Evolutionary conservation across 2,113 vertebrate genomes (phyloP).

Genomic region (Anguilla rostrata): DNA sequence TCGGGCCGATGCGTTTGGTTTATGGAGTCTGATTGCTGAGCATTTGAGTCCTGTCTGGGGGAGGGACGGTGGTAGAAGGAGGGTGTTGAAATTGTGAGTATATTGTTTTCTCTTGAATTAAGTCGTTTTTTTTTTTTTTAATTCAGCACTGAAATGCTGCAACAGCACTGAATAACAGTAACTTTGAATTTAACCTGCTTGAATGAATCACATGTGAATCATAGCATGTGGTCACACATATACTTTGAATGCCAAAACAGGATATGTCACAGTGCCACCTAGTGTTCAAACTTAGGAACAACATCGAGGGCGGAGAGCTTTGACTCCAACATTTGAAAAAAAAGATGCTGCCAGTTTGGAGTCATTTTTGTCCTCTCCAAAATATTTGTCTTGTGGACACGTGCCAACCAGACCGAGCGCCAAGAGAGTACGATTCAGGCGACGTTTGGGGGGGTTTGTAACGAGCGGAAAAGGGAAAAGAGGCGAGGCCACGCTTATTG

Average conservation of each 20-base stretch:
- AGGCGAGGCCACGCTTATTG: background rate
- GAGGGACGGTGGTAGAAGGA: background rate
- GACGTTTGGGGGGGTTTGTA: background rate
- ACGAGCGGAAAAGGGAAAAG: constrained; percentile 3
- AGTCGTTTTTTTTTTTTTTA: background rate
- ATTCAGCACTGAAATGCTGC: background rate
- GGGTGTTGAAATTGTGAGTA: background rate
- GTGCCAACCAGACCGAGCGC: background rate
- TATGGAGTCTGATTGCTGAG: constrained; percentile 1
- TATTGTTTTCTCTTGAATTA: background rate
- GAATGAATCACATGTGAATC: background rate
- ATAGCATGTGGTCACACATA: background rate
- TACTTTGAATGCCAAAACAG: background rate
- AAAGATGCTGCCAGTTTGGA: background rate
- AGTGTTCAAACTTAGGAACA: background rate
- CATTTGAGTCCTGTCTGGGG: background rate
- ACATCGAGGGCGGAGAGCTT: background rate
- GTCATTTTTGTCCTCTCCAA: background rate
- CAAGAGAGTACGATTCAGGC: background rate
- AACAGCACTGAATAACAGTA: background rate
- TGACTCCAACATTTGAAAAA: background rate
- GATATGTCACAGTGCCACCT: constrained; percentile 13
- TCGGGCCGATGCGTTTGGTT: background rate
- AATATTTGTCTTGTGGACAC: background rate
- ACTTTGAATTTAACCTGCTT: background rate